Percentiles rank a stretch among this genome's conserved stretches.
Conservation (phyloP, 2,888 invertebrate species). For the Hyposoter didymator region DNA sequence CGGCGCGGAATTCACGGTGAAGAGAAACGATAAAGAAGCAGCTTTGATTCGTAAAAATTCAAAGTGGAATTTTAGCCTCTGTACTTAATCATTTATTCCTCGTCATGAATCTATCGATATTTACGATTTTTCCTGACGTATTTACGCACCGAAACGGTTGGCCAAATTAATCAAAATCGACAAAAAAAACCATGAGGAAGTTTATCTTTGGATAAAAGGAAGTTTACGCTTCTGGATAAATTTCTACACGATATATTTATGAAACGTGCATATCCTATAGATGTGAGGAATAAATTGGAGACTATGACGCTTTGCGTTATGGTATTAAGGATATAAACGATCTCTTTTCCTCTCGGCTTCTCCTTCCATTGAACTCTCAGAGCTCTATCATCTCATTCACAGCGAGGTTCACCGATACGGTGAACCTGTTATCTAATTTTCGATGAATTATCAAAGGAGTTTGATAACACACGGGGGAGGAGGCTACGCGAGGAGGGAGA, state of each 20-base stretch:
- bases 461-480: slow-evolving; percentile 70
- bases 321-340: slow-evolving; percentile 22
- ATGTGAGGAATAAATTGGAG: slow-evolving; percentile 12
- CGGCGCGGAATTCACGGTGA: neutral
- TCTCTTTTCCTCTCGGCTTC: slow-evolving; percentile 11
- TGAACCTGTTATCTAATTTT: slow-evolving; percentile 67
- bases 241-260: neutral
- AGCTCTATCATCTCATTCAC: slow-evolving; percentile 42
- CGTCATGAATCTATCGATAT: neutral
- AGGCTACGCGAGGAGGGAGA: slow-evolving; percentile 16
- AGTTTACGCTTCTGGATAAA: neutral
- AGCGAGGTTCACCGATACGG: slow-evolving; percentile 33
- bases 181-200: neutral
- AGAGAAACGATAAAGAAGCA: neutral
- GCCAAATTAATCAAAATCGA: neutral
- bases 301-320: neutral
- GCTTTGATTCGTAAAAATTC: neutral
- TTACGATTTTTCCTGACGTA: neutral
- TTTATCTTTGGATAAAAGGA: neutral
- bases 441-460: slow-evolving; percentile 79
- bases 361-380: slow-evolving; percentile 38
- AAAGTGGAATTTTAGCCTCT: neutral
- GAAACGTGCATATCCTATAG: neutral
- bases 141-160: neutral
- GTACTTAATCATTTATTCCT: neutral